Conservation (phyloP, 2,888 invertebrate species). For the Chaetogeoica ovagalla region DNA sequence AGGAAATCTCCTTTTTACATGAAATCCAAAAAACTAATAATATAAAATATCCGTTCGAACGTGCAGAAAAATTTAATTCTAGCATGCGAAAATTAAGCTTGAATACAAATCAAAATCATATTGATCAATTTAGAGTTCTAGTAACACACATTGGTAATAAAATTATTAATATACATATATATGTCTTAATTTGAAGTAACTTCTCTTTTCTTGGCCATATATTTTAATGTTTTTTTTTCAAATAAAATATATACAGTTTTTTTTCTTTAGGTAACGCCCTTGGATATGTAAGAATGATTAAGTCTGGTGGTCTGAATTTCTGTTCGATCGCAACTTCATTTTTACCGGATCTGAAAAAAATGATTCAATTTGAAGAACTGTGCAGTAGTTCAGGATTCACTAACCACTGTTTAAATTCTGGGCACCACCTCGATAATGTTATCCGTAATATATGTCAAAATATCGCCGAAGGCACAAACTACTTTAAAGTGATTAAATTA, state of each 20-base stretch:
- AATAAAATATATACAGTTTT: conserved; percentile 14
- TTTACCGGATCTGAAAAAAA: conserved; percentile 76
- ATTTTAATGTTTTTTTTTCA: background rate
- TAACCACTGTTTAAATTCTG: conserved; percentile 67
- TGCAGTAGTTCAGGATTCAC: conserved; percentile 67
- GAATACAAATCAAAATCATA: conserved; percentile 76
- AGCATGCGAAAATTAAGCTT: conserved; percentile 85
- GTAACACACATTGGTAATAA: conserved; percentile 85
- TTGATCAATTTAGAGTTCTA: conserved; percentile 89
- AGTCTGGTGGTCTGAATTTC: conserved; percentile 90
- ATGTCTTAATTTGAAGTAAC: background rate
- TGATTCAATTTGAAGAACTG: conserved; percentile 68
- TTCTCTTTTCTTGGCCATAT: background rate
- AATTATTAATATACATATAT: background rate
- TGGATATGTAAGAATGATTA: conserved; percentile 91
- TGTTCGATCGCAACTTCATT: conserved; percentile 89
- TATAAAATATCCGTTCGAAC: conserved; percentile 80
- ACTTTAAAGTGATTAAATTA: conserved; percentile 69
- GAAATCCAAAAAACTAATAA: conserved; percentile 71
- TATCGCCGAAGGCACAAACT: conserved; percentile 86
- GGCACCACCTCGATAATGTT: conserved; percentile 75
- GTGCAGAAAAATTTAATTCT: conserved; percentile 91
- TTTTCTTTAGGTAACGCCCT: conserved; percentile 75
- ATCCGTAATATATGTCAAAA: conserved; percentile 78
- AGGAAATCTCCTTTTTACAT: conserved; percentile 81